Evolutionary conservation across 1,140 invertebrate genomes (phyloP), one percentile per base, ranked within the genome.

Genomic region (Bombus sylvicola): DNA sequence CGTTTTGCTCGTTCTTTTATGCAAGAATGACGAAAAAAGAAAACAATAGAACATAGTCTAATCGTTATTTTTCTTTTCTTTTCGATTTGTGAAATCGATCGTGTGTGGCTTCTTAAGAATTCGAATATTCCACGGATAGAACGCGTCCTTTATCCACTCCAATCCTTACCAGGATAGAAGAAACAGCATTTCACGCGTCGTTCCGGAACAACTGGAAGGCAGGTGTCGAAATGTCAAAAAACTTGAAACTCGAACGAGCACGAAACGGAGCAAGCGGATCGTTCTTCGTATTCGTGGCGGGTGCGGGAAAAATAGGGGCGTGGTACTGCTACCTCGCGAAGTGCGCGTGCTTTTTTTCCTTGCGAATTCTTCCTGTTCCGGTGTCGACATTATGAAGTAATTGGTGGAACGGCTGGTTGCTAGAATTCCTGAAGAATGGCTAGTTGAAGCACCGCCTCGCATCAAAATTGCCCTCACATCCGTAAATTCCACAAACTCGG

Each of bases 371-470:
- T 66, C 59, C 81, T 82, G 39, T 74, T 82, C 41, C 71, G 31
- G 71, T 74, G 69, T 31, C 39, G 71, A 53, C 59, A 74, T 82
- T 82, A 82, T 53, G 71, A 82, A 82, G 71, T 82, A 82, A 82
- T 82, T 82, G 81, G 81, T 82, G 81, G 72, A 74, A 82, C 69
- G 57, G 57, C 41, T 82, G 43, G 25, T 47, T 13, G 57, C 57
- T 34, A 34, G 81, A 75, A 75, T 82, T 75, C 59, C 25, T 82
- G 71, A 82, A 82, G 66, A 71, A 41, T 53, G 57, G 71, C 57
- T 82, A 82, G 57, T 41, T 37, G 68, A 82, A 74, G 81, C 72
- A 43, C 57, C 71, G 71, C 31, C 66, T 66, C 71, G 37, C 71
- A 66, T 82, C 81, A 75, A 82, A 82, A 71, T 59, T 22, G 8